These are phyloP conservation scores for Cryptotis parvus DNA, from an alignment of 2,113 vertebrate genomes.

Conservation along the genomic window DNA sequence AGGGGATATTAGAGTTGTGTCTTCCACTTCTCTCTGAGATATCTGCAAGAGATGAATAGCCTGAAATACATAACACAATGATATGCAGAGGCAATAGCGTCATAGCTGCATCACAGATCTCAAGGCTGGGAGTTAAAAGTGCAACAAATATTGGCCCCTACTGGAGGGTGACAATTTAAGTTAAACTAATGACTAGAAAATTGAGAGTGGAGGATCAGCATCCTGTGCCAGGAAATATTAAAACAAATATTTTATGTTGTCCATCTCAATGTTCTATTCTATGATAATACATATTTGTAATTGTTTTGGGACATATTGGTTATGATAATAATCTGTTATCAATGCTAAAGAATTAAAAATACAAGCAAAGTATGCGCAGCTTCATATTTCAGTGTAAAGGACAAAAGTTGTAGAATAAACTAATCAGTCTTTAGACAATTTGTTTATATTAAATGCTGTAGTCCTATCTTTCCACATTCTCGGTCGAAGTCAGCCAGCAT, in stretches of 20 bases:
- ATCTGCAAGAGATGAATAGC: neutral
- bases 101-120: neutral
- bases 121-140: neutral
- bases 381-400: conserved; percentile 46
- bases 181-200: conserved; percentile 20
- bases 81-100: neutral
- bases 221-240: neutral
- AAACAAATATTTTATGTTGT: conserved; percentile 29
- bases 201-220: neutral
- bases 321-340: conserved; percentile 32
- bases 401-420: conserved; percentile 1
- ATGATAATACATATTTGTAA: neutral
- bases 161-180: neutral
- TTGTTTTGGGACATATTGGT: conserved; percentile 7
- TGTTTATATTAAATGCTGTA: neutral
- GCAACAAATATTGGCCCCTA: neutral
- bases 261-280: neutral
- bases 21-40: neutral
- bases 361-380: neutral
- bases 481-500: too few species aligned
- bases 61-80: neutral
- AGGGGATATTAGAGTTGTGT: too few species aligned
- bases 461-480: too few species aligned
- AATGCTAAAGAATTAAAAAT: conserved; percentile 13
- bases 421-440: neutral